Percentiles rank a stretch among this genome's conserved stretches.
These are phyloP conservation scores for Drosophila grimshawi DNA, from an alignment of 1,140 invertebrate genomes.

Conservation along the genomic window DNA sequence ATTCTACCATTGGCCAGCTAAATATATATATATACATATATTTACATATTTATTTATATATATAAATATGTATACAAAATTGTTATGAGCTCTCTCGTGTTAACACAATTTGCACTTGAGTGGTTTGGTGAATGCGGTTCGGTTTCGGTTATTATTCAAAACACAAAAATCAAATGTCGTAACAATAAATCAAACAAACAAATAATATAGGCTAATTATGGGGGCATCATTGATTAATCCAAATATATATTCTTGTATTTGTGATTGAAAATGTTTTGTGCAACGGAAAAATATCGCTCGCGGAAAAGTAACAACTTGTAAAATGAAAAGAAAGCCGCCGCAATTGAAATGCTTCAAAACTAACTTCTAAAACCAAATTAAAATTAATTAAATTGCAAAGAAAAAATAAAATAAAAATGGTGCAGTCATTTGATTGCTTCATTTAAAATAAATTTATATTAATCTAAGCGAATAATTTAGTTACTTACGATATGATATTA, in stretches of 20 bases:
- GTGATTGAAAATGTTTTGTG: not conserved
- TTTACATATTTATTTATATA: not conserved
- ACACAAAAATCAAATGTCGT: not conserved
- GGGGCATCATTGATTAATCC: not conserved
- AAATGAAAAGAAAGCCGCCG: too few relatives aligned
- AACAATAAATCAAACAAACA: not conserved
- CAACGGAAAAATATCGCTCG: not conserved
- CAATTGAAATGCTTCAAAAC: too few relatives aligned
- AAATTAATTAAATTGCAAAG: not conserved
- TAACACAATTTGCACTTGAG: not conserved
- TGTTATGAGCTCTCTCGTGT: not conserved
- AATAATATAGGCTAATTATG: not conserved
- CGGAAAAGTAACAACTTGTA: not conserved
- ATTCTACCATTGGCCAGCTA: slow-evolving; percentile 7
- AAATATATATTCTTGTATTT: not conserved
- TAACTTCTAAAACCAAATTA: not conserved
- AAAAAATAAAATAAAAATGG: not conserved
- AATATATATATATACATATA: not conserved
- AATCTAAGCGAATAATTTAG: slow-evolving; percentile 26
- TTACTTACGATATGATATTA: slow-evolving; percentile 11
- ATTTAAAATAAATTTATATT: slow-evolving; percentile 52
- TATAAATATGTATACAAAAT: not conserved
- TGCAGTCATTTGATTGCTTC: not conserved
- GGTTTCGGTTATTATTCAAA: slow-evolving; percentile 1
- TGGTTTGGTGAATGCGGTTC: not conserved